These are phyloP conservation scores for Ceratina australensis DNA, from an alignment of 1,140 invertebrate species.

Conservation along the genomic window DNA sequence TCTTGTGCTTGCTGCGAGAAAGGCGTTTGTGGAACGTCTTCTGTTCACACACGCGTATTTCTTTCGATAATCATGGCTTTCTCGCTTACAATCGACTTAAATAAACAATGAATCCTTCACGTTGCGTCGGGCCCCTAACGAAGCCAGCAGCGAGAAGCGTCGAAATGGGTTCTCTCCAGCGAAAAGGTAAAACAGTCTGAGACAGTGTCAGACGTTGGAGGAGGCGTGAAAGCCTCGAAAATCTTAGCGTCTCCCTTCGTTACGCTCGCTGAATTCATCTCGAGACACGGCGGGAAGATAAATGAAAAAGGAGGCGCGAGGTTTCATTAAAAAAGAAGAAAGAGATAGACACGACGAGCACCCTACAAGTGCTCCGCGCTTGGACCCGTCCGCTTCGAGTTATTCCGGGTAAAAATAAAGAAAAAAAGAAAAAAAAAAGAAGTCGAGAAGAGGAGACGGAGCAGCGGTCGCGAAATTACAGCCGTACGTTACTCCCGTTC, in stretches of 20 bases:
- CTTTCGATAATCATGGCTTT: too few species aligned
- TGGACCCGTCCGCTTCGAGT: background rate
- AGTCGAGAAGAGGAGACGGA: background rate
- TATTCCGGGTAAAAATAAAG: background rate
- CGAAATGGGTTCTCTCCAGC: background rate
- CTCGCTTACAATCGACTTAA: too few species aligned
- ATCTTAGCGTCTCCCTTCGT: constrained; percentile 11
- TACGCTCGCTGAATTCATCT: constrained; percentile 10
- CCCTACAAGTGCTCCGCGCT: background rate
- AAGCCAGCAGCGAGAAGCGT: background rate
- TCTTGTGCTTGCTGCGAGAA: too few species aligned
- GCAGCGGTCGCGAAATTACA: background rate
- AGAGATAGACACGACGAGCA: background rate
- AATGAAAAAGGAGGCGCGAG: constrained; percentile 9
- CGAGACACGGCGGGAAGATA: constrained; percentile 5
- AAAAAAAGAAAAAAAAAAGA: background rate
- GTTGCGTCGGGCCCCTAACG: background rate
- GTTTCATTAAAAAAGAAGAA: background rate
- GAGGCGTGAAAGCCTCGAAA: constrained; percentile 24
- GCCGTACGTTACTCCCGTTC: background rate
- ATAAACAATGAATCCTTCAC: too few species aligned
- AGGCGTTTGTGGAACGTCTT: too few species aligned
- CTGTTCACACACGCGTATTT: too few species aligned
- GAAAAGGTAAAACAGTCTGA: background rate
- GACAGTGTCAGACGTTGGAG: constrained; percentile 4